These are phyloP conservation scores for Leptoclinus maculatus DNA, from an alignment of 2,797 vertebrate genomes.

Conservation along the genomic window DNA sequence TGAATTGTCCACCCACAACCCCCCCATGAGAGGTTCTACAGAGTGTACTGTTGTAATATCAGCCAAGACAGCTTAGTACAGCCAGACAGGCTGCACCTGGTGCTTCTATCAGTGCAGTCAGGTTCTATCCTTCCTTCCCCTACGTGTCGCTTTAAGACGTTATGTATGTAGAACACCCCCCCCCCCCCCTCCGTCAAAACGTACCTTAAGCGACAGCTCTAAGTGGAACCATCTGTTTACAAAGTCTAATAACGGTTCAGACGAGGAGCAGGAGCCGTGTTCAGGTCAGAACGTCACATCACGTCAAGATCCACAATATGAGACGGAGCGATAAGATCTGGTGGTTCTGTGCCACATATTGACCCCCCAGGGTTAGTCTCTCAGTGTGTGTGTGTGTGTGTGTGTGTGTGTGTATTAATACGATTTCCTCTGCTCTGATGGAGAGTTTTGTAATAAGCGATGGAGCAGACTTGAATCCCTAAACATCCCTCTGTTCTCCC, in stretches of 20 bases:
- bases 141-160: neutral
- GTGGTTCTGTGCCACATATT: conserved; percentile 12
- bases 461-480: conserved; percentile 15
- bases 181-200: conserved; percentile 8
- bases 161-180: neutral
- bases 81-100: neutral
- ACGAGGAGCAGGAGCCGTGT: conserved; percentile 38
- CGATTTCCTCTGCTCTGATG: neutral
- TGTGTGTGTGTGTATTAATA: neutral
- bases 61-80: neutral
- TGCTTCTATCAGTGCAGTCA: neutral
- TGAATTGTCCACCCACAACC: neutral
- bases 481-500: conserved; percentile 29
- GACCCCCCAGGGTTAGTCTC: neutral
- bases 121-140: neutral
- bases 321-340: conserved; percentile 35
- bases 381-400: neutral
- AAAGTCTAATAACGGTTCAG: conserved; percentile 30
- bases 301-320: conserved; percentile 32
- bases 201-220: conserved; percentile 33
- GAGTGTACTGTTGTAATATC: neutral
- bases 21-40: neutral
- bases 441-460: conserved; percentile 20
- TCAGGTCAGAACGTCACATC: conserved; percentile 42
- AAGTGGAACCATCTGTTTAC: conserved; percentile 65